Evolutionary conservation across 2,113 vertebrate genomes (phyloP).

Genomic region (Phalacrocorax aristotelis): DNA sequence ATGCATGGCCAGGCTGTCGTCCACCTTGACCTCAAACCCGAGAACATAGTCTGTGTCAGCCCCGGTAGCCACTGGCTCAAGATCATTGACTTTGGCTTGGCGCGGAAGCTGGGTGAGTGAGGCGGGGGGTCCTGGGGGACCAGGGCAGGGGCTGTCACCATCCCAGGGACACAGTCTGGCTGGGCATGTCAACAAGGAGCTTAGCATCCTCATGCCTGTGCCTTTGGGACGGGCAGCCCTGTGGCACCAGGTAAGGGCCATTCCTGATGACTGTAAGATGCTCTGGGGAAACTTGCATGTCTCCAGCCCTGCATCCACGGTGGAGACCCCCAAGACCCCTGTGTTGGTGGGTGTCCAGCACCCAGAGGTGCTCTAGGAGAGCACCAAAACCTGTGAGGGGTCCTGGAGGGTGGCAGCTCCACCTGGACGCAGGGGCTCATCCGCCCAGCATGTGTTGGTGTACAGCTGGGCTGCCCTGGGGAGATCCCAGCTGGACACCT

Average conservation of each 20-base stretch:
- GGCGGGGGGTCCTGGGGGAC: neutral
- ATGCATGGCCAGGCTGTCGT: conserved; percentile 80
- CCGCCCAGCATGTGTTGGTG: fast-evolving
- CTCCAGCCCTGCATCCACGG: neutral
- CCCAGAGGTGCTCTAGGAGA: neutral
- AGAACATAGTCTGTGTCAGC: conserved; percentile 87
- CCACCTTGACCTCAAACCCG: conserved; percentile 88
- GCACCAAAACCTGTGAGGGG: neutral
- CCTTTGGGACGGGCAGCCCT: neutral
- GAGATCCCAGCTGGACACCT: neutral
- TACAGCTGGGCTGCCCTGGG: neutral
- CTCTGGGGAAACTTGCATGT: neutral
- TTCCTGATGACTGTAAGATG: neutral
- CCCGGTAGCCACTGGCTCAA: conserved; percentile 76
- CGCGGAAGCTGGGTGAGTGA: conserved; percentile 79
- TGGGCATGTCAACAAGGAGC: neutral
- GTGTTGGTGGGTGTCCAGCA: neutral
- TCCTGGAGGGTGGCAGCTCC: neutral
- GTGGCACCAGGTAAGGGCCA: neutral
- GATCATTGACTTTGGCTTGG: conserved; percentile 88
- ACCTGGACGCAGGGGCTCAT: fast-evolving
- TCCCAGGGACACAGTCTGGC: neutral
- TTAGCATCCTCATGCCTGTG: neutral
- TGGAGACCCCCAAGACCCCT: neutral
- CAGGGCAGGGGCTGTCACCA: neutral